Percentiles rank a stretch among this genome's conserved stretches.
Conservation (phyloP, 2,113 vertebrate species). For the Cochlearius cochlearius region DNA sequence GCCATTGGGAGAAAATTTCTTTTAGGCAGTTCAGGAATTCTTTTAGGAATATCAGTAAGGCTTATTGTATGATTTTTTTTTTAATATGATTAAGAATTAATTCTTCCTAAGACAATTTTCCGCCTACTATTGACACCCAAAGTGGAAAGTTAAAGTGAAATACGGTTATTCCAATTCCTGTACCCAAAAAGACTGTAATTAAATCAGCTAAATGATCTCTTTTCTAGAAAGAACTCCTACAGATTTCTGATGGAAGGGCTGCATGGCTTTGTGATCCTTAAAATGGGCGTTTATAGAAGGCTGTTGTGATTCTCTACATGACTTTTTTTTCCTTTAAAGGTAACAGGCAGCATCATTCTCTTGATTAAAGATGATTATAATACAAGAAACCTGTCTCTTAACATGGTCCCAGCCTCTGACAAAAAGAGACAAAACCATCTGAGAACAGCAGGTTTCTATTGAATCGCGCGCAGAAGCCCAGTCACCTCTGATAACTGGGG, state of each 20-base stretch:
- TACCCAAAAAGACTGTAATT: neutral
- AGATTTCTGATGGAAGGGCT: neutral
- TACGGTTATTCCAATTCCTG: neutral
- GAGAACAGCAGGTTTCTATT: fast-evolving
- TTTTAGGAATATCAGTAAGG: neutral
- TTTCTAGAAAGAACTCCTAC: neutral
- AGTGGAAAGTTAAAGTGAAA: neutral
- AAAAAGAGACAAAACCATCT: neutral
- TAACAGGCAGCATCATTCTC: neutral
- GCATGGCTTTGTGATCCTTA: neutral
- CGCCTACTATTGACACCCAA: neutral
- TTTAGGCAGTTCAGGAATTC: neutral
- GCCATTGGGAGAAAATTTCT: neutral
- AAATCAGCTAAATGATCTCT: neutral
- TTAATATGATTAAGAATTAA: neutral
- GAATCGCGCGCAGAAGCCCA: fast-evolving
- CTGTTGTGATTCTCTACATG: neutral
- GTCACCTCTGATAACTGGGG: neutral
- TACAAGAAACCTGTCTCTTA: neutral
- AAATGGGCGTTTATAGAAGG: neutral
- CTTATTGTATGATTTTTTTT: neutral
- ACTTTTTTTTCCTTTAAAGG: neutral
- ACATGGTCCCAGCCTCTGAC: neutral
- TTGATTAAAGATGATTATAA: neutral
- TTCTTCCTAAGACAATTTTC: neutral